Evolutionary conservation across 1,140 invertebrate genomes (phyloP).

Genomic region (Neodiprion virginianus): DNA sequence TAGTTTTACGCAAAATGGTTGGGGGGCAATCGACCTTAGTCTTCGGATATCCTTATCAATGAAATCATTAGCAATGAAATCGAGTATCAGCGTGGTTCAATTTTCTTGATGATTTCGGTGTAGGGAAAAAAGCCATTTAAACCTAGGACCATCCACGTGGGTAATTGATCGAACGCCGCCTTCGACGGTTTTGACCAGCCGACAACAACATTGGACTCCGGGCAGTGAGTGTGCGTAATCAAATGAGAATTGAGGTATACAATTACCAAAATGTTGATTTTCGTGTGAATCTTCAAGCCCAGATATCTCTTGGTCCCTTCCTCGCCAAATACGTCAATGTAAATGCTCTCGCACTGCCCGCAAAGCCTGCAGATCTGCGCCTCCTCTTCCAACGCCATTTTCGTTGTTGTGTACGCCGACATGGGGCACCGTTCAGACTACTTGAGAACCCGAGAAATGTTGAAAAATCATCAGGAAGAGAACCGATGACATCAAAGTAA

Average conservation of each 20-base stretch:
- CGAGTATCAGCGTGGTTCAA: neutral
- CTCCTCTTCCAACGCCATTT: constrained; percentile 48
- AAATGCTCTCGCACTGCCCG: constrained; percentile 52
- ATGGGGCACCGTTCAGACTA: neutral
- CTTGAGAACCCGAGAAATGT: neutral
- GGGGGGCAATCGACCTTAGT: neutral
- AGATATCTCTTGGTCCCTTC: constrained; percentile 51
- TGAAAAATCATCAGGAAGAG: neutral
- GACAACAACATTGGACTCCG: neutral
- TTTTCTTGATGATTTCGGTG: neutral
- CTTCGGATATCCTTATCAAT: neutral
- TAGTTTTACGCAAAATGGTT: neutral
- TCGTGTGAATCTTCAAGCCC: constrained; percentile 50
- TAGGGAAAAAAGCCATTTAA: neutral
- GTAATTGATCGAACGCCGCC: neutral
- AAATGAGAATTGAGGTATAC: neutral
- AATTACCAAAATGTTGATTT: constrained; percentile 59
- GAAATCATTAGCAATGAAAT: neutral
- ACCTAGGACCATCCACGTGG: neutral
- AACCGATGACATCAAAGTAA: neutral
- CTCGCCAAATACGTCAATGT: constrained; percentile 56
- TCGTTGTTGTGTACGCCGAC: constrained; percentile 39
- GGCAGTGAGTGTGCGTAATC: neutral
- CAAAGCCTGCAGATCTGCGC: constrained; percentile 54
- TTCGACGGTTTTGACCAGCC: neutral